Conservation (phyloP, 2,113 vertebrate genomes). For the Panurus biarmicus region DNA sequence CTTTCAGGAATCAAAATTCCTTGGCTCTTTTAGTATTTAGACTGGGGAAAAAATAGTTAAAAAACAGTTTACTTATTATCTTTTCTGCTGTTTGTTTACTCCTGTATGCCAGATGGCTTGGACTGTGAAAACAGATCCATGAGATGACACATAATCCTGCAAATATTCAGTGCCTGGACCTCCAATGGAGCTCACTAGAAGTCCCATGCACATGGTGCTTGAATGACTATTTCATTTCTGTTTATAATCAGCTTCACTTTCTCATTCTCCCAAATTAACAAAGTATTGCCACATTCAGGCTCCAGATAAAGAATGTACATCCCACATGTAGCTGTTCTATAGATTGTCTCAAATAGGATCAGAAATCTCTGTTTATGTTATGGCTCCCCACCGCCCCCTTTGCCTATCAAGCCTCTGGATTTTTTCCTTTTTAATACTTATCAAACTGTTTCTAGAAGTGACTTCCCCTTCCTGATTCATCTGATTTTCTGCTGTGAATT, state of each 20-base stretch:
- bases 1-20: background rate
- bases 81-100: constrained; percentile 52
- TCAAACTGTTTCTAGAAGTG: background rate
- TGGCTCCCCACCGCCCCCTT: background rate
- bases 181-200: constrained; percentile 20
- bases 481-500: background rate
- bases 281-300: background rate
- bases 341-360: background rate
- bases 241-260: constrained; percentile 38
- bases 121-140: constrained; percentile 23
- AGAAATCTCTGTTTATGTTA: background rate
- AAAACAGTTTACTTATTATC: background rate
- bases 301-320: background rate
- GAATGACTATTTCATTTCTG: background rate
- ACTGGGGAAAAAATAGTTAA: background rate
- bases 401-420: background rate
- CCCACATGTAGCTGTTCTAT: background rate
- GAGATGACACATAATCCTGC: constrained; percentile 42
- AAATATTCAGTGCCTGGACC: constrained; percentile 32
- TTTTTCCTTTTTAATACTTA: background rate
- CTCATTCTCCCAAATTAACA: constrained; percentile 2
- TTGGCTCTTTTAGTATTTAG: background rate
- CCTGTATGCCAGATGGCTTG: constrained; percentile 44
- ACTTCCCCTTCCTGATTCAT: background rate
- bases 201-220: background rate